These are phyloP conservation scores for Hoplostethus atlanticus DNA, from an alignment of 2,797 vertebrate genomes.

Conservation along the genomic window DNA sequence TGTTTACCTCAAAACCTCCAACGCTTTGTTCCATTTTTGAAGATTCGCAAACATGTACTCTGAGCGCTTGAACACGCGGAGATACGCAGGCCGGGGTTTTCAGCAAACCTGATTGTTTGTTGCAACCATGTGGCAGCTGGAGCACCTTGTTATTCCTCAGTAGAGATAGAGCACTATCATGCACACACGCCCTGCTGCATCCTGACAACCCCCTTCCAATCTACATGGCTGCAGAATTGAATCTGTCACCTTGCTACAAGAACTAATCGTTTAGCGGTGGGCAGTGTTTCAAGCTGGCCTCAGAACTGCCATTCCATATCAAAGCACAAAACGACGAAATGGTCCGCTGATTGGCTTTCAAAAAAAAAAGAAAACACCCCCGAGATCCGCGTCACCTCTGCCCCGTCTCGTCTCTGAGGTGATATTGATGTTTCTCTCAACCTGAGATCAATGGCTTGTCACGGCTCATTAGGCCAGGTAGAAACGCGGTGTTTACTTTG, in stretches of 20 bases:
- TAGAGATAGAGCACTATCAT: too few relatives aligned
- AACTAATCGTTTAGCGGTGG: background rate
- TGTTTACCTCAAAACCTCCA: too few relatives aligned
- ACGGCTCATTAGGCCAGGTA: conserved; percentile 49
- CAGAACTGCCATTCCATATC: conserved; percentile 16
- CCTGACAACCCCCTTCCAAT: background rate
- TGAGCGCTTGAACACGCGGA: too few relatives aligned
- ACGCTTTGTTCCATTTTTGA: too few relatives aligned
- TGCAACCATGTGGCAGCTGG: too few relatives aligned
- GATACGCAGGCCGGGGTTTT: too few relatives aligned
- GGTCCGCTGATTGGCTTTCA: conserved; percentile 29
- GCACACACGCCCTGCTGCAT: background rate
- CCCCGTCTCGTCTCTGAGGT: conserved; percentile 34
- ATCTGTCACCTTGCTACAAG: conserved; percentile 7
- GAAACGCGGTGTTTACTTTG: conserved; percentile 44
- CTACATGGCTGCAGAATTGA: conserved; percentile 1
- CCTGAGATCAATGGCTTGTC: conserved; percentile 62
- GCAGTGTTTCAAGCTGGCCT: conserved; percentile 22
- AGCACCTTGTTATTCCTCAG: too few relatives aligned
- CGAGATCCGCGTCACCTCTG: conserved; percentile 23
- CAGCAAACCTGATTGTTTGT: too few relatives aligned
- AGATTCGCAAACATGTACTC: too few relatives aligned
- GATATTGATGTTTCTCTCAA: conserved; percentile 61
- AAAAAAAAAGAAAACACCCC: conserved; percentile 19
- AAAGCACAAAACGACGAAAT: conserved; percentile 53